Conservation (phyloP, 2,888 invertebrate species). For the Plagiodera versicolora region DNA sequence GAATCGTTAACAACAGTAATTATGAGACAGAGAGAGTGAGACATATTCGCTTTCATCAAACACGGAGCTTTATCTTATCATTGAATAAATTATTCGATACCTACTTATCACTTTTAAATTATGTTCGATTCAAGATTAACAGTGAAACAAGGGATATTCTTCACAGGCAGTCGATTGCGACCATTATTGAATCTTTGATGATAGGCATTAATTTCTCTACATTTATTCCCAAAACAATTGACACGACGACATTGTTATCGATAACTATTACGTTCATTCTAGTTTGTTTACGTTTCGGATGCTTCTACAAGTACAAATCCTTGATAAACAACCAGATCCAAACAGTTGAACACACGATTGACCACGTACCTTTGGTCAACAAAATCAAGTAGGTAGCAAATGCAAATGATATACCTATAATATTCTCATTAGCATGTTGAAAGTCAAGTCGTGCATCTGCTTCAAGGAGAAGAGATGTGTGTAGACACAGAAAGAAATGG, state of each 20-base stretch:
- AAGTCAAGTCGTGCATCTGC: neutral
- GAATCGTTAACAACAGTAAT: too few relatives aligned
- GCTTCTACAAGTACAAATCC: neutral
- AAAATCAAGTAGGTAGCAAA: neutral
- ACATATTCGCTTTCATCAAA: neutral
- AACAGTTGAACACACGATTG: neutral
- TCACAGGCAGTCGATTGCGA: too few relatives aligned
- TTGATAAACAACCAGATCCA: neutral
- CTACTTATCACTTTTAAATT: neutral
- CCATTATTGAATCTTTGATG: too few relatives aligned
- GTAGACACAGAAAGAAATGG: too few relatives aligned
- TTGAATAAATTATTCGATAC: neutral
- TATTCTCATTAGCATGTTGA: neutral
- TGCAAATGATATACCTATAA: neutral
- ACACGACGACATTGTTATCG: neutral
- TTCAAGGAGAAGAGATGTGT: neutral
- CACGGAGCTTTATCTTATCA: neutral
- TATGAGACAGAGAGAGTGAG: neutral
- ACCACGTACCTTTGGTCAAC: neutral
- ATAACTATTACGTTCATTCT: neutral
- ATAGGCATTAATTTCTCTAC: too few relatives aligned
- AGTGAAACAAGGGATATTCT: too few relatives aligned
- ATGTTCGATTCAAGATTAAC: too few relatives aligned
- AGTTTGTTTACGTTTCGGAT: neutral
- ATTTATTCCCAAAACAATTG: too few relatives aligned